Base-by-base conservation (phyloP, 2,888 invertebrate species). In the Beris morrisii region DNA sequence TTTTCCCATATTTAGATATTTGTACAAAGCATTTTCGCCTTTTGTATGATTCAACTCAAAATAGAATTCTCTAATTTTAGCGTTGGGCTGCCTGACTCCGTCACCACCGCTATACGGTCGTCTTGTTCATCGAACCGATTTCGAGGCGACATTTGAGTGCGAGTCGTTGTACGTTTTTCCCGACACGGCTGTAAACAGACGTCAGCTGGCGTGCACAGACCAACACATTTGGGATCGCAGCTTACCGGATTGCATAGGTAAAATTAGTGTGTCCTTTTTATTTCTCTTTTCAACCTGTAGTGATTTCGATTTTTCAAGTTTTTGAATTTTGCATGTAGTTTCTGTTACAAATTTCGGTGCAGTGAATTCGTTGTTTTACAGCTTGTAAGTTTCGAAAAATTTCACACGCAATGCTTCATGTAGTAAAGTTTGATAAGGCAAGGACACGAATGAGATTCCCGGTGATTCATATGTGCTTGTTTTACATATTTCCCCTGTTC, bases 101-200 rank as follows among this genome's bases (percentile, higher is more conserved):
- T 74, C 81, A 73, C 81, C 87, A 74, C 91, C 91, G 73, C 83
- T 84, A 76, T 85, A 87, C 78, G 90, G 89, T 55, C 88, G 88
- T 76, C 76, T 89, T 12, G 86, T 87, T 74, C 86, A 86, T 77
- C 84, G 87, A 73, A 89, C 87, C 73, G 83, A 84, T 66, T 85
- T 86, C 50, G 82, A 84, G 55, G 88, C 87, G 43, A 86, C 86
- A 73, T 89, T 87, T 80, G 84, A 86, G 79, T 91, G 91, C 79
- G 85, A 87, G 73, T 83, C 85, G 58, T 88, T 88, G 66, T 85
- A 81, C 74, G 83, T 86, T 75, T 91, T 91, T 78, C 84, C 86
- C 13, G 90, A 90, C 75, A 86, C 86, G n/a, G 82, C 82, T 70
- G 80, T 83, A 77, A 84, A 85, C 77, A 83, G 83, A 74, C 85